phyloP scores from a whole-genome alignment of 2,797 vertebrate genomes.

The Megaceryle alcyon region DNA sequence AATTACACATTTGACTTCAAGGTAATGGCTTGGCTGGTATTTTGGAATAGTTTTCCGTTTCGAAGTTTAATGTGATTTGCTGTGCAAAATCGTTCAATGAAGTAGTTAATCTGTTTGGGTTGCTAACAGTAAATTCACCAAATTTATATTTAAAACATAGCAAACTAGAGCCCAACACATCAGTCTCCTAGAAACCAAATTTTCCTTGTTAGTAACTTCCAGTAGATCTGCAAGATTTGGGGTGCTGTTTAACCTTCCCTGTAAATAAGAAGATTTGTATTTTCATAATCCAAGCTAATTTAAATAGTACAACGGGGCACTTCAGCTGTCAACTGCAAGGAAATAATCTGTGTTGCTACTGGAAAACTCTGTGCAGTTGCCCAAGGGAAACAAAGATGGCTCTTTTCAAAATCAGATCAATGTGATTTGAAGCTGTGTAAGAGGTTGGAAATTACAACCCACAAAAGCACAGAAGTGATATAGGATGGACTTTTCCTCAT shows the following conservation, averaged over 20 bases:
- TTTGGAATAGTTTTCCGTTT: background rate
- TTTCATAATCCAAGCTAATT: background rate
- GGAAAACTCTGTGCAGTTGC: background rate
- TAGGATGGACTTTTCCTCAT: background rate
- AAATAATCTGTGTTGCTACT: background rate
- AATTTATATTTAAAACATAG: background rate
- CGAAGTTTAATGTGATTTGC: background rate
- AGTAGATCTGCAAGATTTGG: background rate
- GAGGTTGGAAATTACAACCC: background rate
- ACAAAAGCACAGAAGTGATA: background rate
- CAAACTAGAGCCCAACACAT: background rate
- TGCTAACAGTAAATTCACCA: background rate
- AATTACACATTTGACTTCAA: conserved; percentile 98
- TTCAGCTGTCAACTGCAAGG: background rate
- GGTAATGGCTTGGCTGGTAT: conserved; percentile 67
- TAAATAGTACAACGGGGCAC: background rate
- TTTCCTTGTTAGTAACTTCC: background rate
- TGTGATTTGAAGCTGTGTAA: background rate
- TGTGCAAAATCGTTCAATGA: background rate
- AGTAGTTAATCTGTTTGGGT: background rate
- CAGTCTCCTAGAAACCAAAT: background rate
- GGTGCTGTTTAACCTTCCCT: background rate
- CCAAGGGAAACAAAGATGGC: background rate
- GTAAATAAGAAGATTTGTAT: background rate
- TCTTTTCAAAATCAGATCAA: background rate